Evolutionary conservation across 2,113 vertebrate species (phyloP).

Genomic region (Pteruthius melanotis): DNA sequence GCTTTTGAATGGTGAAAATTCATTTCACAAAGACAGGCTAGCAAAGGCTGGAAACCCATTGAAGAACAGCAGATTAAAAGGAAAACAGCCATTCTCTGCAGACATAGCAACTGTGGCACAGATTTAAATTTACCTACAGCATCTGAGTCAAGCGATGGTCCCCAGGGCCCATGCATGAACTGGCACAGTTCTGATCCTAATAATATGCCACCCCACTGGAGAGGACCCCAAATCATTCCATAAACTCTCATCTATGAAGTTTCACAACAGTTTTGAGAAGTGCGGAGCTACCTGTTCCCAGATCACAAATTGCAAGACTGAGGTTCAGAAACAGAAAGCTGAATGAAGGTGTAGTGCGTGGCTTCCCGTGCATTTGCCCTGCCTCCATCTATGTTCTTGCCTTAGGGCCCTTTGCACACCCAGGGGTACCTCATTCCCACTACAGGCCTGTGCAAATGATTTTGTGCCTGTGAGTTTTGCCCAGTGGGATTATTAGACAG

Average conservation of each 20-base stretch:
- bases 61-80: slow-evolving; percentile 42
- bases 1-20: slow-evolving; percentile 59
- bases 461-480: not conserved
- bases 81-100: slow-evolving; percentile 27
- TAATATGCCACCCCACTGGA: not conserved
- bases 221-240: not conserved
- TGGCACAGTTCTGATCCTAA: not conserved
- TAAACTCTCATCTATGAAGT: not conserved
- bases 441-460: not conserved
- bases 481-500: not conserved
- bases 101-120: not conserved
- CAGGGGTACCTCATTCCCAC: not conserved
- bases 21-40: slow-evolving; percentile 56
- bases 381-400: not conserved
- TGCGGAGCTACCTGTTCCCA: not conserved
- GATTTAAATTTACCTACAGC: slow-evolving; percentile 41
- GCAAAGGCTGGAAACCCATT: slow-evolving; percentile 43
- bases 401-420: not conserved
- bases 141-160: not conserved
- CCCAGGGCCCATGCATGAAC: not conserved
- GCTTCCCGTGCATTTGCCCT: not conserved
- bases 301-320: not conserved
- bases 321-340: not conserved
- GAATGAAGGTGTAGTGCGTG: not conserved
- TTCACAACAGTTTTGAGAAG: not conserved